phyloP scores from a whole-genome alignment of 2,888 invertebrate genomes.

The Synergus umbraculus region DNA sequence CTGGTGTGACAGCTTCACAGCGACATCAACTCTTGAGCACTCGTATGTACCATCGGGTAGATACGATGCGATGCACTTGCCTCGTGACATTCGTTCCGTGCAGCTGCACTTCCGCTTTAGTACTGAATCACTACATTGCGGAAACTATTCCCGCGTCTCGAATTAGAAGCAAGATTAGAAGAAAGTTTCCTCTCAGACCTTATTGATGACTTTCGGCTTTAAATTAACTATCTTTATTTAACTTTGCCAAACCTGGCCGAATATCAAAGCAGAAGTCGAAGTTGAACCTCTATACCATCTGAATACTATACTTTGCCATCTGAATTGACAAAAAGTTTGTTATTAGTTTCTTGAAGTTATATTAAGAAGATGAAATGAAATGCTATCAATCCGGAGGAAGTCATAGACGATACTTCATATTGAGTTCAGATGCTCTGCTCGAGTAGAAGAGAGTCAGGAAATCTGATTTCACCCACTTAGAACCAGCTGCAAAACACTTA shows the following conservation, averaged over 20 bases:
- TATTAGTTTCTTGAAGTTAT: neutral
- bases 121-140: constrained; percentile 46
- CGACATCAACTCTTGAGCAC: constrained; percentile 57
- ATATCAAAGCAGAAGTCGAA: neutral
- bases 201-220: neutral
- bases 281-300: neutral
- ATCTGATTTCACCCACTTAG: constrained; percentile 1
- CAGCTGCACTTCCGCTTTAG: constrained; percentile 60
- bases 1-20: constrained; percentile 63
- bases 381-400: neutral
- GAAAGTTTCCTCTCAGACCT: neutral
- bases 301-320: neutral
- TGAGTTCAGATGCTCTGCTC: neutral
- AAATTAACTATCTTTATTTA: neutral
- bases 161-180: neutral
- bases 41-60: constrained; percentile 50
- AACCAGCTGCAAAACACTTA: neutral
- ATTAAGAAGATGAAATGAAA: neutral
- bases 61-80: constrained; percentile 47
- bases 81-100: constrained; percentile 61
- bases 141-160: neutral
- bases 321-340: neutral
- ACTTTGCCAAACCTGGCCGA: neutral
- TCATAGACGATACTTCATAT: neutral
- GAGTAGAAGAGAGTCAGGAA: constrained; percentile 2